Percentiles rank a stretch among this genome's conserved stretches.
Evolutionary conservation across 2,888 invertebrate genomes (phyloP).

Genomic region (Anthophora plumipes): DNA sequence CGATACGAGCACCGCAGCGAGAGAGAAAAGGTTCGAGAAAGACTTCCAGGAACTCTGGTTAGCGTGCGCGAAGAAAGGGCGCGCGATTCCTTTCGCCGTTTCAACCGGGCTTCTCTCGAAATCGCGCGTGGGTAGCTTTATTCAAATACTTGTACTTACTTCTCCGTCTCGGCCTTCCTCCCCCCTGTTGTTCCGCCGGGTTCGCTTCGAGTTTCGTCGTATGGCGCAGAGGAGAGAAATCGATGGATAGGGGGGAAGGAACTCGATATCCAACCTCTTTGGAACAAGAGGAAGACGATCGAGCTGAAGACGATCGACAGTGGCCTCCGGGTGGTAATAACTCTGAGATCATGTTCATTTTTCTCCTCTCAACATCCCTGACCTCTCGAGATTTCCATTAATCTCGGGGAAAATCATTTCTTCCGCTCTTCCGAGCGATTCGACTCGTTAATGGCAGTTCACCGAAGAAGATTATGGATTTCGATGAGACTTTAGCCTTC

Average conservation of each 20-base stretch:
- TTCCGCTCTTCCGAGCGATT: background rate
- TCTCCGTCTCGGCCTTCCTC: background rate
- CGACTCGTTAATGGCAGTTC: background rate
- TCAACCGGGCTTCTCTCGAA: conserved; percentile 50
- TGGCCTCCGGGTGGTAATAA: background rate
- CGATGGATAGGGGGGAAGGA: conserved; percentile 34
- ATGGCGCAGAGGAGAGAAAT: conserved; percentile 17
- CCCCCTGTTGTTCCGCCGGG: background rate
- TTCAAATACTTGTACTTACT: conserved; percentile 33
- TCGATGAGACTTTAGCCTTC: background rate
- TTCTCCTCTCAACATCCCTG: background rate
- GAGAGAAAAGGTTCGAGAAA: background rate
- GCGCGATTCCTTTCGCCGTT: conserved; percentile 42
- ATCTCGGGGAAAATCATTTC: conserved; percentile 6
- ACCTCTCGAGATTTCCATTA: conserved; percentile 14
- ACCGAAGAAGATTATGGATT: background rate
- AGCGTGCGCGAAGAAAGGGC: conserved; percentile 41
- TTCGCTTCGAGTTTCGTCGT: background rate
- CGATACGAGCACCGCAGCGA: conserved; percentile 14
- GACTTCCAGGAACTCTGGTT: conserved; percentile 45
- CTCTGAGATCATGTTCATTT: background rate
- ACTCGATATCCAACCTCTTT: conserved; percentile 10
- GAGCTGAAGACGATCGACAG: background rate
- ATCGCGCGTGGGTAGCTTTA: conserved; percentile 55
- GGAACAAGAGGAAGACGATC: background rate